Evolutionary conservation across 2,797 vertebrate species (phyloP).

Genomic region (Hemibagrus guttatus): DNA sequence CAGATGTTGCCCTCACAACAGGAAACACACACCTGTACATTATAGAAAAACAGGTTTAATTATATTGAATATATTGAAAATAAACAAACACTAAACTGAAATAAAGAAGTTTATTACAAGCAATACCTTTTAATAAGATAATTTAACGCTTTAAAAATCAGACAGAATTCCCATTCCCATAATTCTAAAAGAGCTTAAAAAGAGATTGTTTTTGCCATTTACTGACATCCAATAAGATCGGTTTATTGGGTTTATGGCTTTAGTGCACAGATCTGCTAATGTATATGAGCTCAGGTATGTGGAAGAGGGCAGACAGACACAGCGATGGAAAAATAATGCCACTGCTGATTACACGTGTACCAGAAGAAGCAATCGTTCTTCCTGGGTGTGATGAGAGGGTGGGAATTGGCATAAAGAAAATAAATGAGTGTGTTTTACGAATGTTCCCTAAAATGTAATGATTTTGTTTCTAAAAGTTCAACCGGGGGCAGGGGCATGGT

Average conservation of each 20-base stretch:
- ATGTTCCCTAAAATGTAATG: no score
- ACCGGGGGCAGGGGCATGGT: no score
- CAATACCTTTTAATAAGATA: neutral
- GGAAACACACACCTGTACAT: conserved; percentile 79
- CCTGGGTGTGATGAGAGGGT: neutral
- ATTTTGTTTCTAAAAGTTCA: neutral
- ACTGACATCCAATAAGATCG: neutral
- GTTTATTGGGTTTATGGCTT: neutral
- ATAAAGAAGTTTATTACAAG: neutral
- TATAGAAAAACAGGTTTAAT: neutral
- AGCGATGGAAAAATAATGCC: neutral
- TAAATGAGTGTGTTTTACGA: no score
- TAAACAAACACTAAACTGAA: neutral
- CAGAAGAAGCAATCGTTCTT: neutral
- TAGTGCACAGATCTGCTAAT: neutral
- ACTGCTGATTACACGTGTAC: neutral
- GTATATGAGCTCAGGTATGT: neutral
- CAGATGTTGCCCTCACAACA: conserved; percentile 91
- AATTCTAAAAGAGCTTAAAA: neutral
- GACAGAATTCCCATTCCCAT: neutral
- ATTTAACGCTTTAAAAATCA: neutral
- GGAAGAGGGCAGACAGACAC: neutral
- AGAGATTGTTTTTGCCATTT: neutral
- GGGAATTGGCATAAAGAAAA: neutral
- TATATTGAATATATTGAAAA: no score